A percentile compares a stretch with the other conserved stretches of the same genome.
These are phyloP conservation scores for Chironomus striatipennis DNA, from an alignment of 1,140 invertebrate species.

Conservation along the genomic window DNA sequence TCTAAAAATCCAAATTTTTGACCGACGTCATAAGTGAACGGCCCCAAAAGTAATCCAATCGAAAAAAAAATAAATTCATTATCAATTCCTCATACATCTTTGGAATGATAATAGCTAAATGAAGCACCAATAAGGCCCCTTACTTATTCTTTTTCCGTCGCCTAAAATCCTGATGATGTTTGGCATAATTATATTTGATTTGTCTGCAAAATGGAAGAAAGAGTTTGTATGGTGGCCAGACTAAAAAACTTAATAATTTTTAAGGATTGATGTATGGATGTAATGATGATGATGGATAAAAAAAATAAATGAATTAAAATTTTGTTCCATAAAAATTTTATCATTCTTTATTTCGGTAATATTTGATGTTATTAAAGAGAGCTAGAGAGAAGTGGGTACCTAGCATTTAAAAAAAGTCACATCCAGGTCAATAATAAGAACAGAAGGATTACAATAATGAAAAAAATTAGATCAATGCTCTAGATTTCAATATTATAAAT, in stretches of 20 bases:
- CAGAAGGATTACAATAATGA: neutral
- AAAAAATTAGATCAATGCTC: conserved; percentile 1
- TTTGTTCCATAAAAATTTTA: neutral
- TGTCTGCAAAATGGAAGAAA: conserved; percentile 5
- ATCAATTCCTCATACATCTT: neutral
- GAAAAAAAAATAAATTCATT: neutral
- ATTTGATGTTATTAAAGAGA: neutral
- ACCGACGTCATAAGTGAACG: too few relatives aligned
- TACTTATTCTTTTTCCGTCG: conserved; percentile 18
- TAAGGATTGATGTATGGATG: neutral
- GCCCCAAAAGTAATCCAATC: too few relatives aligned
- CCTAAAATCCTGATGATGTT: conserved; percentile 17
- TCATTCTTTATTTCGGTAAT: neutral
- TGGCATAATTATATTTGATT: conserved; percentile 10
- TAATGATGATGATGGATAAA: too few relatives aligned
- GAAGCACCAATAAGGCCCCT: neutral
- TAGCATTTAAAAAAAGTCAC: neutral
- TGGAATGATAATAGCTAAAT: neutral
- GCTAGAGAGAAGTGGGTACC: neutral
- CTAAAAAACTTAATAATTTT: neutral
- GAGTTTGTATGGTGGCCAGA: neutral
- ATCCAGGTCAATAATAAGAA: conserved; percentile 17
- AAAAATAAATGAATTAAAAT: neutral
- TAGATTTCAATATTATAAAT: neutral
- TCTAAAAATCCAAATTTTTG: too few relatives aligned